A percentile compares a stretch with the other conserved stretches of the same genome.
Evolutionary conservation across 2,888 invertebrate species (phyloP).

Genomic region (Chaetogeoica ovagalla): DNA sequence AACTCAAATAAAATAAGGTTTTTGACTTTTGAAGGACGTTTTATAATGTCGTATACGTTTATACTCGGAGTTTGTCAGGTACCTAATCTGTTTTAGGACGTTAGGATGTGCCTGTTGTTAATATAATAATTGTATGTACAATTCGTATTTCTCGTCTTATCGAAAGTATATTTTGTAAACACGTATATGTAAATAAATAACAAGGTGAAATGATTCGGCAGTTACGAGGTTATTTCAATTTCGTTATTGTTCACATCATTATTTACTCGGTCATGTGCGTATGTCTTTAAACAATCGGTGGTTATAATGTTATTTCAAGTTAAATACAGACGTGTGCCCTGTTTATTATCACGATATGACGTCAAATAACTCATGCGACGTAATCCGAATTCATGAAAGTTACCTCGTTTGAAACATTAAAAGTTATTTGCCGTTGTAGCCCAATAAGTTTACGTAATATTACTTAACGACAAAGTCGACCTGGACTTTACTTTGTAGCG

Average conservation of each 20-base stretch:
- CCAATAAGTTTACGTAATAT: constrained; percentile 1
- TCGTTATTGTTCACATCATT: background rate
- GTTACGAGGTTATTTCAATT: background rate
- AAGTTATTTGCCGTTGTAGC: background rate
- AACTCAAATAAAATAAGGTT: background rate
- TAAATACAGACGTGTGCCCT: too few relatives aligned
- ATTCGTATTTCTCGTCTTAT: background rate
- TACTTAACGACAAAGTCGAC: constrained; percentile 10
- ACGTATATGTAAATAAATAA: too few relatives aligned
- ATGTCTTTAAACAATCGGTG: background rate
- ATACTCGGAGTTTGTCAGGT: too few relatives aligned
- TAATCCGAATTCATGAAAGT: background rate
- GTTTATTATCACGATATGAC: background rate
- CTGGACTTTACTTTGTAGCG: background rate
- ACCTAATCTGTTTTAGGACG: background rate
- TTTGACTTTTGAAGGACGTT: background rate
- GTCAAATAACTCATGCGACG: background rate
- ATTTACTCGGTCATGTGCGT: background rate
- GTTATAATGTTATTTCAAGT: background rate
- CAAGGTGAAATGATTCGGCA: background rate
- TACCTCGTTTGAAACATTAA: constrained; percentile 12
- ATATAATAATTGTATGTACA: too few relatives aligned
- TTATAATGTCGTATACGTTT: background rate
- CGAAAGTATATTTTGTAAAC: background rate
- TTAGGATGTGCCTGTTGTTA: background rate